A percentile compares a stretch with the other conserved stretches of the same genome.
These are phyloP conservation scores for Aphidoletes aphidimyza DNA, from an alignment of 2,888 invertebrate species.

Conservation along the genomic window DNA sequence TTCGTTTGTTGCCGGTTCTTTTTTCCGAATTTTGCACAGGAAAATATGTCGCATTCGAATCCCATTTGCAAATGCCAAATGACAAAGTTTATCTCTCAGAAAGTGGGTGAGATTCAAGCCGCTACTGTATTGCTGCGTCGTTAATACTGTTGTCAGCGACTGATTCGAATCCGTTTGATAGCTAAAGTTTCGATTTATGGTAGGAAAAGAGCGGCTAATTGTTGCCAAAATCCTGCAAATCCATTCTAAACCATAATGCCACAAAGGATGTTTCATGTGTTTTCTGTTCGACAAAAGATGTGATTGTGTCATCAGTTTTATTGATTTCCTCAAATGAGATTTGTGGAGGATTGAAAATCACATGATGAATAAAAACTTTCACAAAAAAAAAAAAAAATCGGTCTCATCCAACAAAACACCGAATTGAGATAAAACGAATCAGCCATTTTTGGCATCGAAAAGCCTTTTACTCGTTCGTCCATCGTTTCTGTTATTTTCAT, in stretches of 20 bases:
- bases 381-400: not conserved
- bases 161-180: not conserved
- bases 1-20: not conserved
- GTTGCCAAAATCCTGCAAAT: not conserved
- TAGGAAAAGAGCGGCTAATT: slow-evolving; percentile 37
- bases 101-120: no score
- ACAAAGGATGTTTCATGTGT: no score
- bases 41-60: not conserved
- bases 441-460: not conserved
- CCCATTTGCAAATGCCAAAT: not conserved
- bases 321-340: slow-evolving; percentile 39
- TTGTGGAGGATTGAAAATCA: not conserved
- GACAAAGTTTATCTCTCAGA: slow-evolving; percentile 17
- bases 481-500: no score
- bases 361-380: not conserved
- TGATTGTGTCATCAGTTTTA: slow-evolving; percentile 41
- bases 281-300: not conserved
- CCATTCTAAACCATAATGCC: not conserved
- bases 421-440: not conserved
- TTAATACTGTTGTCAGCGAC: no score
- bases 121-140: no score
- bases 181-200: slow-evolving; percentile 18
- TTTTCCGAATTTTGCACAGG: no score
- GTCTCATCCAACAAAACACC: not conserved
- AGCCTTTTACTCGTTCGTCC: no score